Base-by-base conservation (phyloP, 2,888 invertebrate species). In the Candidula unifasciata region DNA sequence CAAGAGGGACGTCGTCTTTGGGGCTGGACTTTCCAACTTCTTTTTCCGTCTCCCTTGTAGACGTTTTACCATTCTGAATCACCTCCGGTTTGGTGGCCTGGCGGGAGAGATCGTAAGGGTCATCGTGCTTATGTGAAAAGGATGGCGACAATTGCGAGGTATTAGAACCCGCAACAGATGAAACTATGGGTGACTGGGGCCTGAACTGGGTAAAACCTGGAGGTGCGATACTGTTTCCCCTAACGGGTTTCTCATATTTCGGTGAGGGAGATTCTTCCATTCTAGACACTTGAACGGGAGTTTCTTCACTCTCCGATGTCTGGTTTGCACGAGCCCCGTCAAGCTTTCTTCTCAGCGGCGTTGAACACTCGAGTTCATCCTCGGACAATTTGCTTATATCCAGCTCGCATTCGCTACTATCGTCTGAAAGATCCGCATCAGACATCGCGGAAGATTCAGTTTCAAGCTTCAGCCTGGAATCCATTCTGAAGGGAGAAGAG, bases 51-150 rank as follows among this genome's bases (percentile, higher is more conserved):
- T 69, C 78, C 0, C 84, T 84, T 44, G 85, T 80, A 37, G 80
- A 74, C 21, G 66, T 71, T 44, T 74, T 81, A 5, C 60, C 69
- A 6, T 64, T 27, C 80, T 30, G 85, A 27, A 57, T 87, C 84
- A 33, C 82, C 80, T 84, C 85, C 69, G 60, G 83, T 78, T 44
- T 87, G 82, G 6, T 82, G n/a, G 79, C 80, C 27, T 87, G 69
- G 74, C 88, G 89, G 24, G 90, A 90, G n/a, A 91, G 86, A 83
- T 91, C 91, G 85, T 90, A 91, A 35, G 91, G 89, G 13, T 82
- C 69, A 33, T 90, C 89, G n/a, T 84, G 77, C 33, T 86, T 83
- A 8, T 69, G 66, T n/a, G 82, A 86, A n/a, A 76, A 66, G 1
- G 82, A 77, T 13, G 68, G 54, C 18, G 33, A 73, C 54, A 64